A percentile compares a stretch with the other conserved stretches of the same genome.
phyloP scores from a whole-genome alignment of 2,797 vertebrate genomes.

The Girardinus metallicus region DNA sequence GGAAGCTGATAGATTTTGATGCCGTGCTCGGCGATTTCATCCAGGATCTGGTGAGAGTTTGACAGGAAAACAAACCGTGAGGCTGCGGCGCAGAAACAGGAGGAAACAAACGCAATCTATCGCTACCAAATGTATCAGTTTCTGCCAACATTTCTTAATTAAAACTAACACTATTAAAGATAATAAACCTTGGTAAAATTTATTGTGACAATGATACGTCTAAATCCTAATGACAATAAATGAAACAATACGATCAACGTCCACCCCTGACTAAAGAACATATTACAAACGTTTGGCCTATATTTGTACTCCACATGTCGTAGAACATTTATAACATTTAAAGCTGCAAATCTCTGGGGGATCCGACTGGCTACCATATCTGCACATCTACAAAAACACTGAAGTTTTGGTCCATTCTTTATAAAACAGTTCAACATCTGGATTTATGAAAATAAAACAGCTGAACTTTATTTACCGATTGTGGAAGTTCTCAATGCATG shows the following conservation, averaged over 20 bases:
- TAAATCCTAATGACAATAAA: no score
- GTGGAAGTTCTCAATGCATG: neutral
- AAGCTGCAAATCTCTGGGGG: no score
- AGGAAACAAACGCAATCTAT: neutral
- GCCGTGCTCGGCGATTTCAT: conserved; percentile 92
- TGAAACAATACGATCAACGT: no score
- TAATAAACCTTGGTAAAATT: neutral
- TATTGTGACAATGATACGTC: no score
- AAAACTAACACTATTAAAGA: neutral
- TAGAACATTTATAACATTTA: no score
- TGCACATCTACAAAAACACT: no score
- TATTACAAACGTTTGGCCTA: no score
- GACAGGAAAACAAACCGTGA: conserved; percentile 26
- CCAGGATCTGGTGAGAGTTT: conserved; percentile 82
- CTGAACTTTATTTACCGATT: neutral
- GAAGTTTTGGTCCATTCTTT: no score
- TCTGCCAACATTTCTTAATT: neutral
- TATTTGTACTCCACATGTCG: no score
- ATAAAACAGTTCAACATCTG: neutral
- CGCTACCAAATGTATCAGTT: neutral
- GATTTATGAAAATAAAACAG: neutral
- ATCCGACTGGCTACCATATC: no score
- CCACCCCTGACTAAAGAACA: no score
- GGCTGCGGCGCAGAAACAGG: neutral
- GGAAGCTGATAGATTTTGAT: conserved; percentile 95